Conservation (phyloP, 1,140 invertebrate genomes). For the Brachionus koreanus region DNA sequence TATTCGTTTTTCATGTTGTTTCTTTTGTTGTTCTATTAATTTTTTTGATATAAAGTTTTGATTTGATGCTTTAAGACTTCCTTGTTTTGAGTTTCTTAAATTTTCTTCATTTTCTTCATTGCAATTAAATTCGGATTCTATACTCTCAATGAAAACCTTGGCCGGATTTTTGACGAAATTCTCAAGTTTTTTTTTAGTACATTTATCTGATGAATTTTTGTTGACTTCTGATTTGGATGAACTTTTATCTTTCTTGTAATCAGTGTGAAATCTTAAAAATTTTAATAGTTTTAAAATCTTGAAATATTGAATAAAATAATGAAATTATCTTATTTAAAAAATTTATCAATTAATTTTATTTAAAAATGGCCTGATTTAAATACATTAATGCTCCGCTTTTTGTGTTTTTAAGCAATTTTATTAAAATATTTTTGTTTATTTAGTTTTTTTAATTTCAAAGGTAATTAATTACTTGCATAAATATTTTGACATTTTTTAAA, state of each 20-base stretch:
- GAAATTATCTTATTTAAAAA: too few species aligned
- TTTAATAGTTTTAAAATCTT: too few species aligned
- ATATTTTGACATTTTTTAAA: too few species aligned
- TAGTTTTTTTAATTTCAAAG: too few species aligned
- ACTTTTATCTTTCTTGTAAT: background rate
- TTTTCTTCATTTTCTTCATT: background rate
- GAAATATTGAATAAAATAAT: too few species aligned
- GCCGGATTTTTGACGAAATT: conserved; percentile 16
- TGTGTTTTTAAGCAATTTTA: too few species aligned
- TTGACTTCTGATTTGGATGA: background rate
- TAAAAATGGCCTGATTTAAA: too few species aligned
- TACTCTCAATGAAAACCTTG: background rate
- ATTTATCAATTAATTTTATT: too few species aligned
- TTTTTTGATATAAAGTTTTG: background rate
- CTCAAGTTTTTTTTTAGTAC: background rate
- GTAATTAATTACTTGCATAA: too few species aligned
- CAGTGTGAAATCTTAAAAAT: conserved; percentile 6
- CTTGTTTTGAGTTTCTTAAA: background rate
- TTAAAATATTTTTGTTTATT: too few species aligned
- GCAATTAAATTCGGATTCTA: background rate
- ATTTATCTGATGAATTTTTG: background rate
- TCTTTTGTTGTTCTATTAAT: background rate
- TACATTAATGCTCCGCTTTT: too few species aligned
- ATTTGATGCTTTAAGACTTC: background rate
- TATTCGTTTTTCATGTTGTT: conserved; percentile 1